Evolutionary conservation across 2,113 vertebrate species (phyloP), one percentile per base, ranked within the genome.

Genomic region (Tautogolabrus adspersus): DNA sequence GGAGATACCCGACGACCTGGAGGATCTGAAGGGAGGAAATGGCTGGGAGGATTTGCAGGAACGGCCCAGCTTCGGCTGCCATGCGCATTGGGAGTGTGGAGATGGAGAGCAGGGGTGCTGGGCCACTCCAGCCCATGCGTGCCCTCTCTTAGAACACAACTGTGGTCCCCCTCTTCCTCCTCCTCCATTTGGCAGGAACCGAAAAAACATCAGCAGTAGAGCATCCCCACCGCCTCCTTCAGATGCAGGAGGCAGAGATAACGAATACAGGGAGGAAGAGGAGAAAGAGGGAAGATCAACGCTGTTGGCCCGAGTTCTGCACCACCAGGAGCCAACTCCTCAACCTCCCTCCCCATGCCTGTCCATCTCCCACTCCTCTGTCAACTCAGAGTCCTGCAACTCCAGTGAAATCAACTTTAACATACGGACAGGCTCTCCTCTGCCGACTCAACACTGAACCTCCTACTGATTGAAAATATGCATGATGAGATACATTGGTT

Each of bases 361-460:
- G 0, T 66, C 89, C 72, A 10, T 77, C 72, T 93, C 95, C 70
- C 66, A 92, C 59, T 87, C 82, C 88, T 94, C 95, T 30, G 38
- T 94, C 78, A 89, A 40, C 93, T 94, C 96, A 0, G 94, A 94
- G 72, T 72, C 91, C 58, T 93, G 94, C 91, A 93, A 94, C 85
- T 94, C 92, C 15, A 93, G 89, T 18, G 87, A 95, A 42, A 72
- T 86, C 75, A 92, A 91, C 87, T 81, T 90, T 72, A 88, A 92
- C 26, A 18, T 90, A 58, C 80, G 94, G 55, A 93, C 92, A 9
- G 87, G 73, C 59, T 16, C 1, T 1, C 80, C 0, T 72, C 90
- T 26, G 40, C 87, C 0, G 0, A 92, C 94, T 92, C 49, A 89
- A 92, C 77, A 93, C 93, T 89, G 94, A 94, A 83, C 87, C 84